phyloP scores from a whole-genome alignment of 2,888 invertebrate genomes.

The Cantharis flavilabris region DNA sequence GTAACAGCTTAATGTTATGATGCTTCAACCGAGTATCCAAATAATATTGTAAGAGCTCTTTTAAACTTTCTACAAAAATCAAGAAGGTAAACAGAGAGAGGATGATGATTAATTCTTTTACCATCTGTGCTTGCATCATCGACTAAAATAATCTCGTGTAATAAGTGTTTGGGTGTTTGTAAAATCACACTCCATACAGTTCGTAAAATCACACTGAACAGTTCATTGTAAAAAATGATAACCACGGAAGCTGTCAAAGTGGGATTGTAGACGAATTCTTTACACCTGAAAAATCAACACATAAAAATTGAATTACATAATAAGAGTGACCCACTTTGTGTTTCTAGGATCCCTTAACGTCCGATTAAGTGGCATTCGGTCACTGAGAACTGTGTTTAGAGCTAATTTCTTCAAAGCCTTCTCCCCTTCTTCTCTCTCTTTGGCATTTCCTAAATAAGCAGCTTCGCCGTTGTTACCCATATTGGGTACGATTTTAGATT shows the following conservation, averaged over 20 bases:
- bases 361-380: constrained; percentile 84
- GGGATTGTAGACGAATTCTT: constrained; percentile 64
- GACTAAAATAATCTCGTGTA: constrained; percentile 93
- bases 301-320: neutral
- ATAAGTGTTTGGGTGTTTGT: constrained; percentile 67
- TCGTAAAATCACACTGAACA: constrained; percentile 73
- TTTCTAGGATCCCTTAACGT: constrained; percentile 70
- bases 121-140: constrained; percentile 88
- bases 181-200: constrained; percentile 91
- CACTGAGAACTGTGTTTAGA: constrained; percentile 86
- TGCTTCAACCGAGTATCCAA: constrained; percentile 71
- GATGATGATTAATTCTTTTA: constrained; percentile 42
- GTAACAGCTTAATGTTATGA: constrained; percentile 71
- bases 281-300: constrained; percentile 59
- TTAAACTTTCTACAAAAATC: constrained; percentile 64
- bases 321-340: constrained; percentile 48
- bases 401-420: constrained; percentile 80
- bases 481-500: constrained; percentile 67
- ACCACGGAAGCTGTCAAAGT: constrained; percentile 70
- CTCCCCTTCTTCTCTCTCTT: constrained; percentile 71
- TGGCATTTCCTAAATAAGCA: constrained; percentile 67
- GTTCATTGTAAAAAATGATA: constrained; percentile 79
- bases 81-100: neutral
- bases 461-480: constrained; percentile 75
- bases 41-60: constrained; percentile 79